A percentile compares a stretch with the other conserved stretches of the same genome.
Evolutionary conservation across 2,888 invertebrate species (phyloP).

Genomic region (Heliconius aoede): DNA sequence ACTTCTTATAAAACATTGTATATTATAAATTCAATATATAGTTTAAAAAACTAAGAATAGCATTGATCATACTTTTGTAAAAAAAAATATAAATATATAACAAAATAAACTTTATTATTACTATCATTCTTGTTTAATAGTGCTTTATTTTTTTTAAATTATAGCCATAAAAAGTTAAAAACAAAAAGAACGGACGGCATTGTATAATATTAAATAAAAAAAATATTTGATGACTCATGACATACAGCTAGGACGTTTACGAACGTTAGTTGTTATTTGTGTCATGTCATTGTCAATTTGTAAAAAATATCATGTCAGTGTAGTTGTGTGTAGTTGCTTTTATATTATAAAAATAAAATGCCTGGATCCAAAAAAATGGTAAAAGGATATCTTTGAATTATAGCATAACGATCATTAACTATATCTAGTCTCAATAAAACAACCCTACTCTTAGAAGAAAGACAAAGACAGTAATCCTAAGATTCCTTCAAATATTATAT

Average conservation of each 20-base stretch:
- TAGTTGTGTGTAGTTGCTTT: conserved; percentile 61
- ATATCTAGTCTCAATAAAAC: not conserved
- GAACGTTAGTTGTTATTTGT: conserved; percentile 50
- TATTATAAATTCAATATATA: not conserved
- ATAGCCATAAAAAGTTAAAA: not conserved
- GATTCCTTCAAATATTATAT: conserved; percentile 22
- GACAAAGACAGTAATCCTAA: not conserved
- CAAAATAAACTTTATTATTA: no score
- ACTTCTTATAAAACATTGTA: not conserved
- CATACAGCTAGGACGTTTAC: conserved; percentile 17
- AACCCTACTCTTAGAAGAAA: not conserved
- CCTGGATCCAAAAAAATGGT: conserved; percentile 79
- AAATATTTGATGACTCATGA: not conserved
- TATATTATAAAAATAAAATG: conserved; percentile 61
- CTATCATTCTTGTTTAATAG: no score
- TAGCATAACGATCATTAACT: not conserved
- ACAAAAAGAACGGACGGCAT: not conserved
- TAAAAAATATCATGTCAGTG: conserved; percentile 59
- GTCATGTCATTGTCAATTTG: conserved; percentile 57
- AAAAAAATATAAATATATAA: no score
- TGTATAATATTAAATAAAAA: not conserved
- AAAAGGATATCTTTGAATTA: conserved; percentile 48
- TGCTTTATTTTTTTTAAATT: no score
- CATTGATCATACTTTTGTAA: no score
- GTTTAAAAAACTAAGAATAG: not conserved